phyloP scores from a whole-genome alignment of 1,140 invertebrate genomes.

The Zophobas atratus region DNA sequence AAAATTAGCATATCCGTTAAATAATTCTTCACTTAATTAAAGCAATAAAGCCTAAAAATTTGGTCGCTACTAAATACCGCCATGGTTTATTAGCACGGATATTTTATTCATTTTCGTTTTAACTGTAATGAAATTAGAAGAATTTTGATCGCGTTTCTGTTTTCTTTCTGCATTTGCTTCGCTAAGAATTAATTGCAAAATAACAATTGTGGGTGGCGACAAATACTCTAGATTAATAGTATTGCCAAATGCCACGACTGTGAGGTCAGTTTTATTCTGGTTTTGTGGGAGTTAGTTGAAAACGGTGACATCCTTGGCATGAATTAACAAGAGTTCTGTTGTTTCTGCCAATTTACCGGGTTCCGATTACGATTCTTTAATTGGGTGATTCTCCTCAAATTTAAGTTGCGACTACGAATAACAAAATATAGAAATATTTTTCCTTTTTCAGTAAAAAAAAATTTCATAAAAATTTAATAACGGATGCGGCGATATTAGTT shows the following conservation, averaged over 20 bases:
- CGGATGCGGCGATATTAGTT: too few relatives aligned
- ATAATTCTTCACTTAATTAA: constrained; percentile 32
- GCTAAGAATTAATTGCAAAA: constrained; percentile 37
- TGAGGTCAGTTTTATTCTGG: constrained; percentile 61
- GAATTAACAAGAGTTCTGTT: constrained; percentile 46
- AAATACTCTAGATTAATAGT: constrained; percentile 52
- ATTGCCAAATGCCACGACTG: constrained; percentile 59
- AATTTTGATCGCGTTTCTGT: not conserved
- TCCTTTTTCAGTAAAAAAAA: too few relatives aligned
- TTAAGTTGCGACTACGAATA: too few relatives aligned
- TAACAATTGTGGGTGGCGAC: constrained; percentile 56
- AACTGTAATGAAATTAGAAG: too few relatives aligned
- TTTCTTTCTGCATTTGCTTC: constrained; percentile 21
- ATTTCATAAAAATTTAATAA: too few relatives aligned
- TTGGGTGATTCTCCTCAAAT: not conserved
- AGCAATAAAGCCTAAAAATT: constrained; percentile 11
- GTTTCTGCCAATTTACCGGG: constrained; percentile 27
- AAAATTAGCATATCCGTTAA: constrained; percentile 51
- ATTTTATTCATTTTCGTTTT: too few relatives aligned
- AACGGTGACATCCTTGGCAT: constrained; percentile 50
- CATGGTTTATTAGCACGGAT: too few relatives aligned
- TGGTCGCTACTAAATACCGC: not conserved
- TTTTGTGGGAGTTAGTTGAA: constrained; percentile 52
- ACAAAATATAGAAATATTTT: too few relatives aligned
- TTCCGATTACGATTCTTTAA: constrained; percentile 20